Percentiles rank a stretch among this genome's conserved stretches.
Evolutionary conservation across 2,888 invertebrate species (phyloP).

Genomic region (Eupithecia vulgata): DNA sequence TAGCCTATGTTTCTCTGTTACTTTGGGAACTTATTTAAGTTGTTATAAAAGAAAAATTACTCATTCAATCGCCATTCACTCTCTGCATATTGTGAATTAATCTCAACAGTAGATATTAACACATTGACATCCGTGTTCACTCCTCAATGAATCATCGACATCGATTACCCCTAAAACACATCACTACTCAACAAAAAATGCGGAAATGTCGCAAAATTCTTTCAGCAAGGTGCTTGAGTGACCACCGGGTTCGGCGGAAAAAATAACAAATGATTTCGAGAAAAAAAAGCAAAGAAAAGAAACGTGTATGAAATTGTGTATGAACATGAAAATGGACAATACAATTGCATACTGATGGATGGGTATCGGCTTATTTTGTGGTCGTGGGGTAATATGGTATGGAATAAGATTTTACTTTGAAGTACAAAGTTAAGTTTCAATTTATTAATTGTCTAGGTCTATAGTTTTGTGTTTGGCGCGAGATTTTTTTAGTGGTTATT

Average conservation of each 20-base stretch:
- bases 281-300: conserved; percentile 22
- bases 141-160: conserved; percentile 10
- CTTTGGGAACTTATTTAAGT: too few relatives aligned
- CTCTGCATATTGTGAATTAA: too few relatives aligned
- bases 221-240: conserved; percentile 66
- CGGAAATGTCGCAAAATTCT: conserved; percentile 62
- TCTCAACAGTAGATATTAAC: not conserved
- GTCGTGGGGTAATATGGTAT: conserved; percentile 20
- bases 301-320: conserved; percentile 17
- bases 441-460: too few relatives aligned
- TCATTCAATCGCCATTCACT: too few relatives aligned
- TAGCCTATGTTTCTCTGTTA: too few relatives aligned
- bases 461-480: too few relatives aligned
- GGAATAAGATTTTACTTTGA: conserved; percentile 35
- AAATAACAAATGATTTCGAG: conserved; percentile 47
- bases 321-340: conserved; percentile 53
- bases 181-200: conserved; percentile 60
- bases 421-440: too few relatives aligned
- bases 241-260: conserved; percentile 72
- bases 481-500: too few relatives aligned
- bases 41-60: too few relatives aligned
- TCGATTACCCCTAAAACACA: conserved; percentile 44
- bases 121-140: not conserved
- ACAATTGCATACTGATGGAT: conserved; percentile 79
- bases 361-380: conserved; percentile 33